Conservation (phyloP, 2,113 vertebrate genomes). For the Pandion haliaetus region DNA sequence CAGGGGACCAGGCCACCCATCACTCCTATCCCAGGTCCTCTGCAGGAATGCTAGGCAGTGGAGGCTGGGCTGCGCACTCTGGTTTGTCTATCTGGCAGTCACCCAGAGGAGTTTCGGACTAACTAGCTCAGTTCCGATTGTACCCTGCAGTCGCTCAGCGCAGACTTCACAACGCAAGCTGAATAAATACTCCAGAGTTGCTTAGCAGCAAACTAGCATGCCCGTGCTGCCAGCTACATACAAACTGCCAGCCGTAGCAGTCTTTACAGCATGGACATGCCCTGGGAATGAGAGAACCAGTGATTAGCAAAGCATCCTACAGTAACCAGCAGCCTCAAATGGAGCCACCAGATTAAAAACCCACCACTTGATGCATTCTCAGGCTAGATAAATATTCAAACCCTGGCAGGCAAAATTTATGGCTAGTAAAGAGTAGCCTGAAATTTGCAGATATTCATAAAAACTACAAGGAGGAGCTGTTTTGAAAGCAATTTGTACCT, state of each 20-base stretch:
- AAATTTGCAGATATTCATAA: neutral
- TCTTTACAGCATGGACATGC: neutral
- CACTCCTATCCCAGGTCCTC: neutral
- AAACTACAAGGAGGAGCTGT: neutral
- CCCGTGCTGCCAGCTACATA: neutral
- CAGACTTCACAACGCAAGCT: neutral
- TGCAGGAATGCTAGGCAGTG: neutral
- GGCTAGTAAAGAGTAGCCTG: neutral
- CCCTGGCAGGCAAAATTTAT: neutral
- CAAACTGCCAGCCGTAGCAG: neutral
- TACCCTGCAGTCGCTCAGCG: rapidly evolving
- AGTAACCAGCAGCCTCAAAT: neutral
- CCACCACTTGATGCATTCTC: neutral
- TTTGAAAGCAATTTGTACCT: neutral
- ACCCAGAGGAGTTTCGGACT: neutral
- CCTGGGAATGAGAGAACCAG: neutral
- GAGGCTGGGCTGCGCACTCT: neutral
- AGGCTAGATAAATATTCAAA: neutral
- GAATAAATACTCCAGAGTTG: neutral
- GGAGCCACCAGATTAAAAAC: neutral
- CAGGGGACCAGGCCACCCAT: neutral
- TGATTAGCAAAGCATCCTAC: neutral
- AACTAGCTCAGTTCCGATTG: neutral
- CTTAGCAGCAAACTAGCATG: neutral
- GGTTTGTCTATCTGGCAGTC: neutral